These are phyloP conservation scores for Myxocyprinus asiaticus DNA, from an alignment of 2,113 vertebrate species.

Conservation along the genomic window DNA sequence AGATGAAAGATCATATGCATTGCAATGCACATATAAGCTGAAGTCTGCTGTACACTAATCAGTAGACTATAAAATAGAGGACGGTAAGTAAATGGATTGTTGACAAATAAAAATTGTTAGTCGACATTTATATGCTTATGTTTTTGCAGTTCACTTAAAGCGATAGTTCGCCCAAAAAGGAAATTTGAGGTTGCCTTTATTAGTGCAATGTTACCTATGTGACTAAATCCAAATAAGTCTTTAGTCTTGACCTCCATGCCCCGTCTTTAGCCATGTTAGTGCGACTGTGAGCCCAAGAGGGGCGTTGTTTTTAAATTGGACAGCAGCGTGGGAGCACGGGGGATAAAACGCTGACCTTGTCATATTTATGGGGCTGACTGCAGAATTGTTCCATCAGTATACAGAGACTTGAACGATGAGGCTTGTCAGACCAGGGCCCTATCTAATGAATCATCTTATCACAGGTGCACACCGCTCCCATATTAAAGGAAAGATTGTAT, in stretches of 20 bases:
- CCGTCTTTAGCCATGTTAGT: constrained; percentile 17
- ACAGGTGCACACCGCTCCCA: constrained; percentile 89
- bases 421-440: constrained; percentile 91
- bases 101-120: no score
- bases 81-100: no score
- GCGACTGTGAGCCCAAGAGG: not conserved
- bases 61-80: not conserved
- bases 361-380: constrained; percentile 91
- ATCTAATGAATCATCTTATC: constrained; percentile 99
- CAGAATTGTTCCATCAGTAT: constrained; percentile 97
- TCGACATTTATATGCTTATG: no score
- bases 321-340: constrained; percentile 2
- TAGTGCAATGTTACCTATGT: no score
- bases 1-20: not conserved
- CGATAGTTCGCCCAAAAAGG: no score
- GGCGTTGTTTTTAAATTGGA: constrained; percentile 38
- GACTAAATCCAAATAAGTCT: not conserved
- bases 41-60: not conserved
- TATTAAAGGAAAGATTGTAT: constrained; percentile 91
- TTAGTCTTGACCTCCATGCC: not conserved
- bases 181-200: no score
- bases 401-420: constrained; percentile 96
- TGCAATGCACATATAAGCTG: not conserved
- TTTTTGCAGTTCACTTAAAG: no score
- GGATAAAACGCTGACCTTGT: constrained; percentile 95